Evolutionary conservation across 2,797 vertebrate species (phyloP), one percentile per base, ranked within the genome.

Genomic region (Aratinga solstitialis): DNA sequence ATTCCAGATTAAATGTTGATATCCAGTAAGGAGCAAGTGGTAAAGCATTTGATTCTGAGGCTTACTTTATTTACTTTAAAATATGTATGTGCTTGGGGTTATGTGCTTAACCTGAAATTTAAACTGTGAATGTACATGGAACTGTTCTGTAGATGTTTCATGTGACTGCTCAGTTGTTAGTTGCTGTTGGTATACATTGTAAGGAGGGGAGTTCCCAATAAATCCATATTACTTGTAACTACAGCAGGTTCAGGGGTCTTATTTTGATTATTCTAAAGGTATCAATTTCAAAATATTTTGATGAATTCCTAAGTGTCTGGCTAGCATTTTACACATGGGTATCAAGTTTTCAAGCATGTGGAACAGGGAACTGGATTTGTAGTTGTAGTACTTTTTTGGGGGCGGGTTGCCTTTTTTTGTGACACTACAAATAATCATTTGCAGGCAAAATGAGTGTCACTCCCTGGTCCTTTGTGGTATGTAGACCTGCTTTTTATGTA

Each of bases 371-470:
- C 5, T 90, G 22, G 14, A n/a, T 92, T 90, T 92, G 14, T 65
- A 58, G 22, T 89, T 92, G 14, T 65, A 58, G 24, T 75, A 34
- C 2, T 19, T 63, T 66, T 17, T 48, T n/a, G 2, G 3, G 6
- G 5, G 1, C 3, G 2, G 2, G 18, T 13, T 40, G 19, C 4
- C 14, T 11, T 36, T 18, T 18, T 34, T 59, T 63, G 42, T 11
- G 76, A 83, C n/a, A 10, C 10, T 38, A 17, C 68, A 74, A 59
- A 53, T 73, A 89, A 79, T 87, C 1, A 47, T 84, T 94, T 90
- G 47, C 48, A 85, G 78, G 26, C 40, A 91, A 85, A 94, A 91
- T 76, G 43, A 67, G 38, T 9, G 45, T 77, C 13, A 2, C 18
- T 89, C n/a, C 10, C 56, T 77, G 19, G 6, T 91, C 34, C 43